Base-by-base conservation (phyloP, 2,888 invertebrate genomes). In the Calliphora vomitoria region DNA sequence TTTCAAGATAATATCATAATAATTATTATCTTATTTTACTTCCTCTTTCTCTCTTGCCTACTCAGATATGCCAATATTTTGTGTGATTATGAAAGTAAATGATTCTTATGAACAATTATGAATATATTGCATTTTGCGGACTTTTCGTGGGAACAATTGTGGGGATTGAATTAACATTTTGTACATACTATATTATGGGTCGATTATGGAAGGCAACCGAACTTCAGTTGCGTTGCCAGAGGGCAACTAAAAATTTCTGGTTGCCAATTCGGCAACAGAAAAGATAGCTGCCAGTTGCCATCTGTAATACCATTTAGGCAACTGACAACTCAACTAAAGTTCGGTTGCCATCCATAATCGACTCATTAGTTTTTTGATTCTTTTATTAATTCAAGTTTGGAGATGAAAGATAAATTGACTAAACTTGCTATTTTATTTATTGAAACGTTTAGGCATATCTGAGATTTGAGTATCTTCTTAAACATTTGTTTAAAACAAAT, bases 361-460 rank as follows among this genome's bases (percentile, higher is more conserved):
- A n/a, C n/a, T n/a, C n/a, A n/a, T n/a, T n/a, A n/a, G n/a, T n/a
- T 53, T 53, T 53, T 44, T 2, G 44, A 44, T 44, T 44, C 4
- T 13, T 13, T 8, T 8, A 13, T 44, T 44, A 13, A 55, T 20
- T 55, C 10, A 20, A 20, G 10, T 20, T 55, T 55, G 0, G 3
- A 20, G 6, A 10, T 20, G 20, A 10, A 44, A 13, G 11, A 13
- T 44, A 4, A 50, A n/a, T 13, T 55, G 35, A 20, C 20, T 20
- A 20, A 55, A 31, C 13, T 60, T 60, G 5, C 15, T 64, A 18
- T n/a, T 38, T 64, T 64, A 18, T n/a, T 38, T 64, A 11, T 35
- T 35, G 0, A 64, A 64, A 38, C 50, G 38, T 69, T 81, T 75
- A 76, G 87, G 89, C 89, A 89, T 88, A 89, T 88, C 88, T 89